These are phyloP conservation scores for Ericerus pela DNA, from an alignment of 1,140 invertebrate species.

Conservation along the genomic window DNA sequence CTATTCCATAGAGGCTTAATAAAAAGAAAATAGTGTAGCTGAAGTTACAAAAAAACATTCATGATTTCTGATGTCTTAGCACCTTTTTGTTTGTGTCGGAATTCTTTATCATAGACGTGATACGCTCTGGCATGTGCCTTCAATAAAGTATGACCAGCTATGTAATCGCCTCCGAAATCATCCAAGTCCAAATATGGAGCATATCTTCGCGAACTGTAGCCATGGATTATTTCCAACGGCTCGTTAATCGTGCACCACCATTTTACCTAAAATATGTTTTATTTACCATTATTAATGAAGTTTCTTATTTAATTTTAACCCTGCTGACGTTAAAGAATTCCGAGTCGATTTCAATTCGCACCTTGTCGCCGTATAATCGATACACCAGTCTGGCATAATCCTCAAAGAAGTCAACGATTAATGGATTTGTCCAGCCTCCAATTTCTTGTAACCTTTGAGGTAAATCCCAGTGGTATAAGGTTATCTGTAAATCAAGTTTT, in stretches of 20 bases:
- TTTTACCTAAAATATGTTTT: conserved; percentile 29
- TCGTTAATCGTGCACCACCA: conserved; percentile 59
- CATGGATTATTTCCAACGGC: conserved; percentile 46
- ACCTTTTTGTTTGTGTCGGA: conserved; percentile 40
- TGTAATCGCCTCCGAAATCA: conserved; percentile 36
- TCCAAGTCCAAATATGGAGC: conserved; percentile 34
- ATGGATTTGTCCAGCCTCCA: conserved; percentile 44
- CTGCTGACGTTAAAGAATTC: not conserved
- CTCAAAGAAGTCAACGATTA: conserved; percentile 38
- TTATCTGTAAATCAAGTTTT: conserved; percentile 26
- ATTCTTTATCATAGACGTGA: conserved; percentile 46
- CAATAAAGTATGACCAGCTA: conserved; percentile 44
- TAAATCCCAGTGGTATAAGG: conserved; percentile 39
- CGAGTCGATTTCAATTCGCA: conserved; percentile 17
- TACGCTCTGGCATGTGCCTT: conserved; percentile 47
- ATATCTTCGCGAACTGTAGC: conserved; percentile 36
- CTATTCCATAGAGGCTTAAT: too few relatives aligned
- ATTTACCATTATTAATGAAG: not conserved
- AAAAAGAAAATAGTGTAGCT: too few relatives aligned
- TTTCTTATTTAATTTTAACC: not conserved
- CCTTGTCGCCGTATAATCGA: conserved; percentile 35
- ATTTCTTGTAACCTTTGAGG: conserved; percentile 36
- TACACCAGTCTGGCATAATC: conserved; percentile 38
- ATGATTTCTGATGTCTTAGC: too few relatives aligned
- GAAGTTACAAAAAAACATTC: too few relatives aligned